Percentiles rank a stretch among this genome's conserved stretches.
Evolutionary conservation across 1,140 invertebrate genomes (phyloP).

Genomic region (Orius insidiosus): DNA sequence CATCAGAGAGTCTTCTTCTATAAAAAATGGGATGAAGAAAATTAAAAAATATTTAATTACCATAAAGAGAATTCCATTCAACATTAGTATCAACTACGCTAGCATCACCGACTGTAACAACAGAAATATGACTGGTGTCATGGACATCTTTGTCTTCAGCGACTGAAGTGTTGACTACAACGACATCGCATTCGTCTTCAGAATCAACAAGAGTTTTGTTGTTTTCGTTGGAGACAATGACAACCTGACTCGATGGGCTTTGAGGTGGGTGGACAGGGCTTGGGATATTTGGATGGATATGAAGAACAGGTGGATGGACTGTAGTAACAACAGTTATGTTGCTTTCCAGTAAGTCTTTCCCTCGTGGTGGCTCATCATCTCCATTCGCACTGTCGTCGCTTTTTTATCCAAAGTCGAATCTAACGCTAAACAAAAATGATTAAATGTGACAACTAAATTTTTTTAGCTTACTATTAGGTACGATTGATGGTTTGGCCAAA

Average conservation of each 20-base stretch:
- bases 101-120: slow-evolving; percentile 71
- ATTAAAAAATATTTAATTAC: slow-evolving; percentile 9
- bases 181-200: slow-evolving; percentile 19
- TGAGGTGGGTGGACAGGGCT: slow-evolving; percentile 26
- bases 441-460: background rate
- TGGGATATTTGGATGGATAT: slow-evolving; percentile 17
- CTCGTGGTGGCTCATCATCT: slow-evolving; percentile 8
- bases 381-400: slow-evolving; percentile 15
- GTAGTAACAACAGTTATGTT: slow-evolving; percentile 53
- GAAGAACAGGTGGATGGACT: slow-evolving; percentile 54
- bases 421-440: slow-evolving; percentile 5
- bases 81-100: slow-evolving; percentile 19
- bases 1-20: slow-evolving; percentile 19
- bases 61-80: slow-evolving; percentile 17
- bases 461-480: slow-evolving; percentile 2
- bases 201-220: slow-evolving; percentile 39
- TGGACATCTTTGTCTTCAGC: slow-evolving; percentile 2
- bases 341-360: slow-evolving; percentile 18
- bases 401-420: slow-evolving; percentile 1
- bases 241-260: slow-evolving; percentile 37
- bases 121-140: slow-evolving; percentile 74
- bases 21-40: background rate
- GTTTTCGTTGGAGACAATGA: slow-evolving; percentile 56
- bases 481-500: slow-evolving; percentile 13
- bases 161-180: slow-evolving; percentile 19